phyloP scores from a whole-genome alignment of 2,888 invertebrate species.

The Tiliacea aurago region DNA sequence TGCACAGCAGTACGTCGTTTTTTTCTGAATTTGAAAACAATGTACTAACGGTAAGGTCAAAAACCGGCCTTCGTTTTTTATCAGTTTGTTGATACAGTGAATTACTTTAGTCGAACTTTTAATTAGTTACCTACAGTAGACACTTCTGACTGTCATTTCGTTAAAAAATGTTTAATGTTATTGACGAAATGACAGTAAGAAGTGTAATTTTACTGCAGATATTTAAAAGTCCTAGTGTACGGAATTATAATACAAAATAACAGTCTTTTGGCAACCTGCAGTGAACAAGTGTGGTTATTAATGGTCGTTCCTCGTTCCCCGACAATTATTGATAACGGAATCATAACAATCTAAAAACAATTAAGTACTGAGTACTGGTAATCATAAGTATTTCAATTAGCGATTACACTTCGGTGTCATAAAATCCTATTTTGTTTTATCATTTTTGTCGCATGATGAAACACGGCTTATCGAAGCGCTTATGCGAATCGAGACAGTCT shows the following conservation, averaged over 20 bases:
- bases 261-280: not conserved
- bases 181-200: too few relatives aligned
- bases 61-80: not conserved
- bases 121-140: too few relatives aligned
- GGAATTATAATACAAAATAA: too few relatives aligned
- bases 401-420: conserved; percentile 56
- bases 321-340: not conserved
- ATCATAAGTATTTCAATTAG: not conserved
- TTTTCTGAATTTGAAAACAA: conserved; percentile 1
- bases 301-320: too few relatives aligned
- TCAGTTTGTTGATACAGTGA: too few relatives aligned
- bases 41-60: too few relatives aligned
- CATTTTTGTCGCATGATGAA: conserved; percentile 57
- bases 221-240: too few relatives aligned
- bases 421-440: conserved; percentile 45
- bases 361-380: not conserved
- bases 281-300: not conserved
- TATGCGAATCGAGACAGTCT: conserved; percentile 48
- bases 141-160: too few relatives aligned
- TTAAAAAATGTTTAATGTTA: too few relatives aligned
- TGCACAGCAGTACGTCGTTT: too few relatives aligned
- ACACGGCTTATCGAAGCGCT: conserved; percentile 49
- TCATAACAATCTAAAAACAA: conserved; percentile 9
- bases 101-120: too few relatives aligned
- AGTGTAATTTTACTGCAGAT: too few relatives aligned